phyloP scores from a whole-genome alignment of 2,113 vertebrate species.

The Xiphophorus maculatus region DNA sequence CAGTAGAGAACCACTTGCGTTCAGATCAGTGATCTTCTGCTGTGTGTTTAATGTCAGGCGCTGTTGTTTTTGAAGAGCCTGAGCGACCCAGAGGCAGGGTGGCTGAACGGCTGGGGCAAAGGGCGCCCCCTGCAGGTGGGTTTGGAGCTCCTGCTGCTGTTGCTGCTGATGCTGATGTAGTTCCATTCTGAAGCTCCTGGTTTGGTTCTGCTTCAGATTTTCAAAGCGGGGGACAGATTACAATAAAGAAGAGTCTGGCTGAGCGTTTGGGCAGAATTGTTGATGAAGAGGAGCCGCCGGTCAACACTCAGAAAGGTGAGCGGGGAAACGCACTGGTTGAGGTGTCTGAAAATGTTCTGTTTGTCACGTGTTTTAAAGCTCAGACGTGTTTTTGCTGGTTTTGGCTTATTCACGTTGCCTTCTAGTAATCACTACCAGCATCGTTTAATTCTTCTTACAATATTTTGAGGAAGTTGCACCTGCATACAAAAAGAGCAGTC shows the following conservation, averaged over 20 bases:
- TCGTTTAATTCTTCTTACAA: no score
- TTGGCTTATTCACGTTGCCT: no score
- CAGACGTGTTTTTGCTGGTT: no score
- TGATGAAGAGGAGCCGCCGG: conserved; percentile 63
- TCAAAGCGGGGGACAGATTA: conserved; percentile 56
- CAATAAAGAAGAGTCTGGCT: conserved; percentile 82
- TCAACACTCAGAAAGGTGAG: conserved; percentile 79
- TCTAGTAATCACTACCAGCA: no score
- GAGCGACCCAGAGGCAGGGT: conserved; percentile 72
- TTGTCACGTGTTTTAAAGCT: no score
- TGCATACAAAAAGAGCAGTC: no score
- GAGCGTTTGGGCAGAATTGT: conserved; percentile 87
- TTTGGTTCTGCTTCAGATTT: conserved; percentile 48
- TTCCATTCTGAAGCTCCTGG: not conserved
- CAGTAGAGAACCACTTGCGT: not conserved
- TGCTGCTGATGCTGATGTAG: not conserved
- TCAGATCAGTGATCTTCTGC: not conserved
- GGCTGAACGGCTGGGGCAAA: conserved; percentile 82
- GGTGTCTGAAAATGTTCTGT: no score
- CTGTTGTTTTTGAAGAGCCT: conserved; percentile 68
- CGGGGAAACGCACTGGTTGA: not conserved
- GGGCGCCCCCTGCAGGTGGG: conserved; percentile 55
- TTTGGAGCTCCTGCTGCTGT: not conserved
- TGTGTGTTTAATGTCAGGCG: not conserved
- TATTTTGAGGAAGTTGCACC: no score